Base-by-base conservation (phyloP, 2,797 vertebrate species). In the Lemur catta region DNA sequence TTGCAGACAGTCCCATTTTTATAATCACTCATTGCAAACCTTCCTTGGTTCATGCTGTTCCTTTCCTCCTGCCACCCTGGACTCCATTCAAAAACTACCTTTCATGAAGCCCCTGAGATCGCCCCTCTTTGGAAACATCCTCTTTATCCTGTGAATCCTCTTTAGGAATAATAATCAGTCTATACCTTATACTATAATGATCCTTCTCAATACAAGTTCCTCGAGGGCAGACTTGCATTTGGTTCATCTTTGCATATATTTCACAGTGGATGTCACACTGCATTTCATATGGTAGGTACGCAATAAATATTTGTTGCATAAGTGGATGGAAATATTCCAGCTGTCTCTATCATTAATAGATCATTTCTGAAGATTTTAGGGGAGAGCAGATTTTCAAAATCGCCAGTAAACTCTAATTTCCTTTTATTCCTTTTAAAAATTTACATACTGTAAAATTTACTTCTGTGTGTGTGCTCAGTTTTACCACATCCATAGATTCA, bases 351-450 rank as follows among this genome's bases (percentile, higher is more conserved):
- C 33, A 84, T 61, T 65, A 30, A 33, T 50, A 84, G 7, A 26
- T 57, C 55, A 57, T 87, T 78, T 75, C 28, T 43, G 65, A 92
- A 80, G 43, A 50, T 67, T 61, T 61, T 17, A 1, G n/a, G 20
- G 33, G 14, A 57, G 26, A 22, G 22, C 22, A 33, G 33, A 52
- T 85, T 87, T 88, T 63, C 43, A 57, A 87, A 67, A 71, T 74
- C 48, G 4, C 24, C 26, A 57, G 67, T 22, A 74, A 91, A 35
- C 18, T 17, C 28, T 67, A 15, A 20, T 82, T 46, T 87, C 35
- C 46, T 87, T 85, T 67, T 43, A 61, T 52, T 78, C 18, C 38
- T 82, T 72, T 65, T 35, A 20, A 69, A 92, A 52, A 7, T 65
- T 13, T 41, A 22, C 2, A 43, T 41, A 61, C 1, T 15, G 22